Evolutionary conservation across 2,888 invertebrate genomes (phyloP).

Genomic region (Troilus luridus): DNA sequence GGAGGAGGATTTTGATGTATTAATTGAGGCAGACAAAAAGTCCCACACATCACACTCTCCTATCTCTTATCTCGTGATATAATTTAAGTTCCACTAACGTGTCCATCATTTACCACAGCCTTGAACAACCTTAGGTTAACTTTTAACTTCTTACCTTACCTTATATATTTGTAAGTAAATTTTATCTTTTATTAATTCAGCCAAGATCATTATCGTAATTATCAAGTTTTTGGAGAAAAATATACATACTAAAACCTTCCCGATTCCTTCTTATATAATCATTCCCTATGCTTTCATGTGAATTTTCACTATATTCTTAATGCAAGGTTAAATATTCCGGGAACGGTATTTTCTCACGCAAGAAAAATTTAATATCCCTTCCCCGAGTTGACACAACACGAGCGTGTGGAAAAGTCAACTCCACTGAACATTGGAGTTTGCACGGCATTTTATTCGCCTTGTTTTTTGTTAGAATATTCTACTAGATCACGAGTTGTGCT

Average conservation of each 20-base stretch:
- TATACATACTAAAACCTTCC: not conserved
- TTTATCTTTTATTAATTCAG: not conserved
- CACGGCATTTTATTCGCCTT: not conserved
- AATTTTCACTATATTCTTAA: not conserved
- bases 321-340: not conserved
- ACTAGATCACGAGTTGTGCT: not conserved
- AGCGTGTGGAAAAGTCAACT: constrained; percentile 8
- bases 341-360: not conserved
- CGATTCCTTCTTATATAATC: not conserved
- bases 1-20: too few relatives aligned
- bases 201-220: not conserved
- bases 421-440: not conserved
- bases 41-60: too few relatives aligned
- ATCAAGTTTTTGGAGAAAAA: not conserved
- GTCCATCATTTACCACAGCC: too few relatives aligned
- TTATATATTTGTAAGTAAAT: not conserved
- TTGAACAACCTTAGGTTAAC: too few relatives aligned
- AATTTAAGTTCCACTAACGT: too few relatives aligned
- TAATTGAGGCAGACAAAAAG: too few relatives aligned
- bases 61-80: too few relatives aligned
- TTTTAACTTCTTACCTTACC: not conserved
- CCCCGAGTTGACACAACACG: not conserved
- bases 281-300: not conserved
- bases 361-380: constrained; percentile 3
- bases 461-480: not conserved